phyloP scores from a whole-genome alignment of 2,797 vertebrate genomes.

The Eutrigla gurnardus region DNA sequence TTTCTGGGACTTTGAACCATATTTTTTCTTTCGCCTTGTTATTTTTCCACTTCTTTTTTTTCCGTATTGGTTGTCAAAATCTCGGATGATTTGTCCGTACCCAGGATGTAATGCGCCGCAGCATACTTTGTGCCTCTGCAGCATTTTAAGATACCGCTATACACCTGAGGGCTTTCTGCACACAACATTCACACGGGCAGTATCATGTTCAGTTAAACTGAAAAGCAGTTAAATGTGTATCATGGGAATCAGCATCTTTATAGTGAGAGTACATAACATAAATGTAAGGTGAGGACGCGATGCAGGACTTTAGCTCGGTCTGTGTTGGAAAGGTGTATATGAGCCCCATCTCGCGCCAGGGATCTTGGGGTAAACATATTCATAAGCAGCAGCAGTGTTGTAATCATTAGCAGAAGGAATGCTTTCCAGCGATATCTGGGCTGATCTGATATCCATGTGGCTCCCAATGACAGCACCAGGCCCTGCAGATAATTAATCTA shows the following conservation, averaged over 20 bases:
- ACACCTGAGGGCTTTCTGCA: slow-evolving; percentile 40
- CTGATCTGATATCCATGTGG: slow-evolving; percentile 72
- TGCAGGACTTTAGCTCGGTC: slow-evolving; percentile 10
- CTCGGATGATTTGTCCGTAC: slow-evolving; percentile 80
- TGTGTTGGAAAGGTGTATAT: slow-evolving; percentile 32
- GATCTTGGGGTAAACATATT: slow-evolving; percentile 62
- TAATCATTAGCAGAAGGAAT: slow-evolving; percentile 71
- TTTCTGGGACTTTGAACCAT: slow-evolving; percentile 75
- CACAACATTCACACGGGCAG: slow-evolving; percentile 26
- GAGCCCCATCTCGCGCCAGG: slow-evolving; percentile 24
- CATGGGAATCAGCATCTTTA: slow-evolving; percentile 37
- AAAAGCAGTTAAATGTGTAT: slow-evolving; percentile 42
- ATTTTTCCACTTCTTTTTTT: slow-evolving; percentile 62
- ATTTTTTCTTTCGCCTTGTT: slow-evolving; percentile 67
- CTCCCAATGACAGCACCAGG: slow-evolving; percentile 68
- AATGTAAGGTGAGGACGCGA: slow-evolving; percentile 8
- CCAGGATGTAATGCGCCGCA: slow-evolving; percentile 62
- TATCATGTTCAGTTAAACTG: slow-evolving; percentile 31
- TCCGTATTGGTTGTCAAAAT: slow-evolving; percentile 91
- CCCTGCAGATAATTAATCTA: slow-evolving; percentile 80
- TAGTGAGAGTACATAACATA: slow-evolving; percentile 35
- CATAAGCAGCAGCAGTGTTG: slow-evolving; percentile 58
- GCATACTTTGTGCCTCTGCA: slow-evolving; percentile 41
- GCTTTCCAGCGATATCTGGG: slow-evolving; percentile 66
- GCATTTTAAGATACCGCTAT: slow-evolving; percentile 56